Evolutionary conservation across 2,797 vertebrate genomes (phyloP), one percentile per base, ranked within the genome.

Genomic region (Melanotaenia maccullochi): DNA sequence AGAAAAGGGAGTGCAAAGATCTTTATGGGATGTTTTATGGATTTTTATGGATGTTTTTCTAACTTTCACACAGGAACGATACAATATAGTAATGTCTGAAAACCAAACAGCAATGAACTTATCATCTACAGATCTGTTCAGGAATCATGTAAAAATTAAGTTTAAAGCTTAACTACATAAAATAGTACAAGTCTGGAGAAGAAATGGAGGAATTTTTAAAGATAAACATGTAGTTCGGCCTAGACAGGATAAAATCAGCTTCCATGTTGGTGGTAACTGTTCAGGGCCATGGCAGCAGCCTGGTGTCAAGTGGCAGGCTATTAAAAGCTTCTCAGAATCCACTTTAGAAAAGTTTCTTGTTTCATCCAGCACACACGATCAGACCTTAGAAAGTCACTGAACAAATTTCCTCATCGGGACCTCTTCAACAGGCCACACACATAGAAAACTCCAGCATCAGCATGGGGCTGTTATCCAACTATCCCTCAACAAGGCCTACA

Each of bases 361-460:
- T 84, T 79, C 76, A 54, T 54, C 42, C 24, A 18, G 60, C 25
- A 33, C 72, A 82, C 66, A 65, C 55, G 75, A 66, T 71, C 38
- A 8, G 52, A 55, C 65, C 54, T 42, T 77, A 44, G 47, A 38
- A 73, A 51, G 30, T 60, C 52, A 78, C 75, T 86, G 82, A 67
- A 70, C 40, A 25, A 63, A 66, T 40, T 64, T 73, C 38, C 66
- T 33, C 30, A n/a, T 22, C 18, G 18, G 44, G 36, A 69, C 61
- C 75, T 74, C 78, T 64, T 13, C 0, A 42, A 63, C 56, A 36
- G 83, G 69, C 87, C 88, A 86, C 89, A 86, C 90, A 85, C 80
- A 67, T 47, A 0, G 66, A 81, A 57, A 38, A 68, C 58, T 69
- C 65, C 68, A 30, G 54, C 65, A 66, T 54, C 51, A 59, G 25